A percentile compares a stretch with the other conserved stretches of the same genome.
These are phyloP conservation scores for Leptobrachium ailaonicum DNA, from an alignment of 2,113 vertebrate genomes.

Conservation along the genomic window DNA sequence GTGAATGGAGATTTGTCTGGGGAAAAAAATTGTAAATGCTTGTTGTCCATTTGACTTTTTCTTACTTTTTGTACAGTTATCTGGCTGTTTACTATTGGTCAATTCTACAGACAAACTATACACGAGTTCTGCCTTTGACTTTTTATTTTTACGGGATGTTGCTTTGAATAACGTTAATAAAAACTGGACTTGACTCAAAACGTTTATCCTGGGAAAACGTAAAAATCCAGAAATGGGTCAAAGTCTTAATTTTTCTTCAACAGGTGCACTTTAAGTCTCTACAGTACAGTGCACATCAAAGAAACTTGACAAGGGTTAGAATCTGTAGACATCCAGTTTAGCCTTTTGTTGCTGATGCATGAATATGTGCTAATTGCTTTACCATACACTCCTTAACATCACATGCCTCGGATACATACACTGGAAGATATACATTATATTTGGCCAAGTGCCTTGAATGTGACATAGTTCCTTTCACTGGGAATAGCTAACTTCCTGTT, in stretches of 20 bases:
- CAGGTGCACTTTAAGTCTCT: not conserved
- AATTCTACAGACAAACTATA: too few species aligned
- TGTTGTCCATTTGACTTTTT: too few species aligned
- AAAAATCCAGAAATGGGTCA: too few species aligned
- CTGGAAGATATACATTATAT: conserved; percentile 29
- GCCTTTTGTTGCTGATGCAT: not conserved
- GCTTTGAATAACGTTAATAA: too few species aligned
- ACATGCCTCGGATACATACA: conserved; percentile 17
- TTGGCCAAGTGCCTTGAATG: conserved; percentile 41
- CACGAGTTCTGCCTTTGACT: too few species aligned
- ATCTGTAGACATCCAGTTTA: not conserved
- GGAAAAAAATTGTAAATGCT: too few species aligned
- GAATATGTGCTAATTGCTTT: conserved; percentile 17
- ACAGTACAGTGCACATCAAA: not conserved
- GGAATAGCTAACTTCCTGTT: conserved; percentile 11
- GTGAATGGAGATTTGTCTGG: too few species aligned
- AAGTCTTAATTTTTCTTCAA: not conserved
- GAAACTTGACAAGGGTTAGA: not conserved
- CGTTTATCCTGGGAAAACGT: too few species aligned
- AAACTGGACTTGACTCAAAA: too few species aligned
- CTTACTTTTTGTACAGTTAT: too few species aligned
- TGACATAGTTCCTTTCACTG: conserved; percentile 26
- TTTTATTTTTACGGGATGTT: too few species aligned
- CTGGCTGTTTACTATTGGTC: too few species aligned
- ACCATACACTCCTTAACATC: not conserved